A percentile compares a stretch with the other conserved stretches of the same genome.
phyloP scores from a whole-genome alignment of 2,113 vertebrate species.

The Otis tarda region DNA sequence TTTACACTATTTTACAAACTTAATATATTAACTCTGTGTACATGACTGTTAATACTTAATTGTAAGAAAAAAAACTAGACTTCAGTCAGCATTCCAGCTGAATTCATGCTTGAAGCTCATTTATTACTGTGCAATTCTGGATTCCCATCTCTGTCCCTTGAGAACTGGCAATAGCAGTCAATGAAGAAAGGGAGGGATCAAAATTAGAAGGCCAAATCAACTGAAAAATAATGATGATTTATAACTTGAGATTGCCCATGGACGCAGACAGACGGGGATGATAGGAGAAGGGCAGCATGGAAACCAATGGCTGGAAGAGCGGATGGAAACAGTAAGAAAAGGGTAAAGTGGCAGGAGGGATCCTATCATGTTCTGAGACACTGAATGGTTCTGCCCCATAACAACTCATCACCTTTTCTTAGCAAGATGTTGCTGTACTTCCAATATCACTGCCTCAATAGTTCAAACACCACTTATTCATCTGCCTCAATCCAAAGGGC shows the following conservation, averaged over 20 bases:
- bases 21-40: neutral
- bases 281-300: neutral
- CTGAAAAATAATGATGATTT: conserved; percentile 2
- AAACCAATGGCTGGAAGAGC: neutral
- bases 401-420: neutral
- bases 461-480: neutral
- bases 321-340: neutral
- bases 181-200: neutral
- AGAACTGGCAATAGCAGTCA: neutral
- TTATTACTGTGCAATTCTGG: neutral
- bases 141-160: neutral
- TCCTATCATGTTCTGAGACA: neutral
- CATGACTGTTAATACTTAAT: neutral
- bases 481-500: neutral
- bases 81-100: neutral
- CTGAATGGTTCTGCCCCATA: neutral
- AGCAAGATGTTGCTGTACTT: neutral
- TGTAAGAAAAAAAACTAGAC: neutral
- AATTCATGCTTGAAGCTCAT: neutral
- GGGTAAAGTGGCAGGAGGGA: neutral
- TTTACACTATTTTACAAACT: neutral
- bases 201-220: neutral
- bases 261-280: neutral
- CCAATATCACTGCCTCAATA: neutral
- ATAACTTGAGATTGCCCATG: neutral